Evolutionary conservation across 2,888 invertebrate genomes (phyloP).

Genomic region (Malthinus seriepunctatus): DNA sequence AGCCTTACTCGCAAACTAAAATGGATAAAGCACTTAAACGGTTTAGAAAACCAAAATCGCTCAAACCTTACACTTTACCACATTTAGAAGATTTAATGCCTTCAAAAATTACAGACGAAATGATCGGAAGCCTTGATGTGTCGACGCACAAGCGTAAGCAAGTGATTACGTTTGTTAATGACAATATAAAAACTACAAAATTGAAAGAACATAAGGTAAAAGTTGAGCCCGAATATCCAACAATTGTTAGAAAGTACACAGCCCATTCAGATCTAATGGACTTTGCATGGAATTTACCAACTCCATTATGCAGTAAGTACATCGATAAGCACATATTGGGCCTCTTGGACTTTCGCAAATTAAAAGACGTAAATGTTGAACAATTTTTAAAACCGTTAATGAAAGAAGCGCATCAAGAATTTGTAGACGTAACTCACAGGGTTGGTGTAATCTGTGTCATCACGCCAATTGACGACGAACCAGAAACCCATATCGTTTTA

Average conservation of each 20-base stretch:
- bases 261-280: constrained; percentile 58
- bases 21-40: no score
- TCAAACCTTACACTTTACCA: background rate
- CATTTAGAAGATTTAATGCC: background rate
- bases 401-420: constrained; percentile 61
- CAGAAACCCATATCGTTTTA: constrained; percentile 54
- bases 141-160: background rate
- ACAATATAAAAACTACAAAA: background rate
- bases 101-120: background rate
- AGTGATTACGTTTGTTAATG: background rate
- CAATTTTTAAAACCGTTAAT: constrained; percentile 59
- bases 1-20: no score
- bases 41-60: no score
- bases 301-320: constrained; percentile 64
- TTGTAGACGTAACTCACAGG: constrained; percentile 63
- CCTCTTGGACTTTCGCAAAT: constrained; percentile 57
- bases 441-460: constrained; percentile 68
- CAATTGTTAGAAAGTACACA: constrained; percentile 41
- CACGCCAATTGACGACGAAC: constrained; percentile 60
- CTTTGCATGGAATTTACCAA: constrained; percentile 62
- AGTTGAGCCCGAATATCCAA: constrained; percentile 45
- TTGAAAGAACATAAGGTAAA: constrained; percentile 8
- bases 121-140: background rate
- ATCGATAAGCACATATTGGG: constrained; percentile 65
- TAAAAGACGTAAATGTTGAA: constrained; percentile 62